Evolutionary conservation across 2,113 vertebrate genomes (phyloP).

Genomic region (Donacobius atricapilla): DNA sequence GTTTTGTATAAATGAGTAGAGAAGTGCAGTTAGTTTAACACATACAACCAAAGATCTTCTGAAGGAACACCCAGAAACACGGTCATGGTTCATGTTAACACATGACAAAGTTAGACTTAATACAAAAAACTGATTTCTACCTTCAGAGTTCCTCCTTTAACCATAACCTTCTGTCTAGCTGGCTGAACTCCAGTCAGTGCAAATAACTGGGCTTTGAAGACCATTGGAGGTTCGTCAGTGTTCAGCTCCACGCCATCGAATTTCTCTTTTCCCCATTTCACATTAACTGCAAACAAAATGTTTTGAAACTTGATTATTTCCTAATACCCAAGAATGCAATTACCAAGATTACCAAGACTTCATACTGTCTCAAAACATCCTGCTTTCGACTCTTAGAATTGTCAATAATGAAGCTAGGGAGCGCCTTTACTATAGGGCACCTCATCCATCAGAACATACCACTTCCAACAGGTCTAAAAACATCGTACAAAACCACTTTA

Average conservation of each 20-base stretch:
- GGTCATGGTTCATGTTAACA: neutral
- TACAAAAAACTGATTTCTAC: constrained; percentile 61
- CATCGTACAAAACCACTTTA: neutral
- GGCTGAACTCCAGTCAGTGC: constrained; percentile 96
- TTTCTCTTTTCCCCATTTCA: constrained; percentile 99
- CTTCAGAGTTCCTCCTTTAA: constrained; percentile 98
- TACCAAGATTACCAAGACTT: neutral
- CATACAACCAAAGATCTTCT: neutral
- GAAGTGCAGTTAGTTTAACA: neutral
- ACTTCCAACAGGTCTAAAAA: neutral
- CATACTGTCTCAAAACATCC: neutral
- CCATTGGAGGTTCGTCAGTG: constrained; percentile 96
- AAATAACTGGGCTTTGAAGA: constrained; percentile 98
- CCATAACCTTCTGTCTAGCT: constrained; percentile 97
- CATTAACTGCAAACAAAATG: constrained; percentile 82
- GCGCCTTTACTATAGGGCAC: neutral
- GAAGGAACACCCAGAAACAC: neutral
- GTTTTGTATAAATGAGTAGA: neutral
- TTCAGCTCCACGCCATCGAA: constrained; percentile 95
- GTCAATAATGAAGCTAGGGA: neutral
- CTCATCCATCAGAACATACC: neutral
- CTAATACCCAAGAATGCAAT: neutral
- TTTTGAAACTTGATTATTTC: constrained; percentile 14
- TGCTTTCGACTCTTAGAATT: neutral
- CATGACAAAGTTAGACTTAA: neutral